Conservation (phyloP, 2,113 vertebrate species). For the Pterocles gutturalis region DNA sequence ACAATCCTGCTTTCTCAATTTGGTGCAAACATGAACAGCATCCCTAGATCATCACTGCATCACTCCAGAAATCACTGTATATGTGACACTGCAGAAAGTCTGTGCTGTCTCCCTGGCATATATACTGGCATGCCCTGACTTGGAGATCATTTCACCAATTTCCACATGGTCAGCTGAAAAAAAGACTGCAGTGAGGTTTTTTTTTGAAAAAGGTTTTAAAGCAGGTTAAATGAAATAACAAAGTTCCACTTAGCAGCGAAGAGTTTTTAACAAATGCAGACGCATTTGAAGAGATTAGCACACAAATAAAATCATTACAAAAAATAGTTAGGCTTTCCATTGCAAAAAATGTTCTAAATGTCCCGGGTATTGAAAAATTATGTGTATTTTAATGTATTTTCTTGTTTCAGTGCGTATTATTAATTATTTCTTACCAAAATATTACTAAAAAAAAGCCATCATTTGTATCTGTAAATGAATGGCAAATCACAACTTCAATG, state of each 20-base stretch:
- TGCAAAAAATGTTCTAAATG: conserved; percentile 36
- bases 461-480: conserved; percentile 51
- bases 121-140: rapidly evolving
- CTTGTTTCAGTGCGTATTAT: conserved; percentile 54
- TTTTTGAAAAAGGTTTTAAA: not conserved
- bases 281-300: conserved; percentile 39
- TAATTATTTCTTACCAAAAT: conserved; percentile 65
- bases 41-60: not conserved
- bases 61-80: not conserved
- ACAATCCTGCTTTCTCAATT: not conserved
- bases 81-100: not conserved
- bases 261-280: not conserved
- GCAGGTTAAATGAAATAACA: not conserved
- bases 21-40: not conserved
- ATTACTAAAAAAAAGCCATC: conserved; percentile 35
- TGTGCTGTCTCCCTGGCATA: not conserved
- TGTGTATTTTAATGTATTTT: conserved; percentile 61
- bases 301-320: conserved; percentile 49
- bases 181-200: not conserved
- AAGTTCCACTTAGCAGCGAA: not conserved
- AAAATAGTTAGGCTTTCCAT: conserved; percentile 32
- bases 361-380: conserved; percentile 33
- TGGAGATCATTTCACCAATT: not conserved
- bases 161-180: not conserved
- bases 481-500: conserved; percentile 57